phyloP scores from a whole-genome alignment of 2,888 invertebrate species.

The Lapara coniferarum region DNA sequence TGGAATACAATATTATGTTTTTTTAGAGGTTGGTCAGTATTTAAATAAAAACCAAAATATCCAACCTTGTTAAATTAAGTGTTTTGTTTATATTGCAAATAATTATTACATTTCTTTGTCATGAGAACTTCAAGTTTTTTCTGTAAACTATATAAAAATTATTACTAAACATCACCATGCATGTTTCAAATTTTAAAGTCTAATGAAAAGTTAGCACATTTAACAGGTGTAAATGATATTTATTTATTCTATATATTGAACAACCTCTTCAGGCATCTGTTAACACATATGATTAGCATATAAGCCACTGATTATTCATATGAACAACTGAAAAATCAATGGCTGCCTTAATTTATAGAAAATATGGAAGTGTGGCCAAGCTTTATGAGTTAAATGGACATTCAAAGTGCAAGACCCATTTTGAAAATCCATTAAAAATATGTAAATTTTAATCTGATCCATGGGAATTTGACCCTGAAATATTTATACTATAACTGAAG shows the following conservation, averaged over 20 bases:
- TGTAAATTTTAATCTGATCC: not conserved
- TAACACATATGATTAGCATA: conserved; percentile 27
- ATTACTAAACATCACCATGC: too few species aligned
- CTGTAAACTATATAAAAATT: too few species aligned
- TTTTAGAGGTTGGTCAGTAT: conserved; percentile 21
- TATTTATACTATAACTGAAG: conserved; percentile 41
- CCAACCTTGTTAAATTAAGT: too few species aligned
- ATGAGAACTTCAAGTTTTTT: too few species aligned
- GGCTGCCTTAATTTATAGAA: conserved; percentile 52
- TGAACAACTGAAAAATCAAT: conserved; percentile 68
- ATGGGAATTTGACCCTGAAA: not conserved
- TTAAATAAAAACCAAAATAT: not conserved
- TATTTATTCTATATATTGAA: not conserved
- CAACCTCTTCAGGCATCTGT: not conserved
- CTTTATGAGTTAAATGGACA: conserved; percentile 27
- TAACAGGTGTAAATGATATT: not conserved
- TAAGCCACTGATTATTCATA: conserved; percentile 73
- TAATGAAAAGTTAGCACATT: not conserved
- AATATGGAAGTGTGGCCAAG: conserved; percentile 62
- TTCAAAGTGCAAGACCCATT: conserved; percentile 11
- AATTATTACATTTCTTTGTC: not conserved
- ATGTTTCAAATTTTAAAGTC: too few species aligned
- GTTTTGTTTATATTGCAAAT: too few species aligned
- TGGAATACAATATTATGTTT: conserved; percentile 15
- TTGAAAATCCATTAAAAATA: conserved; percentile 10